Conservation (phyloP, 2,113 vertebrate species). For the Myrmecophaga tridactyla region DNA sequence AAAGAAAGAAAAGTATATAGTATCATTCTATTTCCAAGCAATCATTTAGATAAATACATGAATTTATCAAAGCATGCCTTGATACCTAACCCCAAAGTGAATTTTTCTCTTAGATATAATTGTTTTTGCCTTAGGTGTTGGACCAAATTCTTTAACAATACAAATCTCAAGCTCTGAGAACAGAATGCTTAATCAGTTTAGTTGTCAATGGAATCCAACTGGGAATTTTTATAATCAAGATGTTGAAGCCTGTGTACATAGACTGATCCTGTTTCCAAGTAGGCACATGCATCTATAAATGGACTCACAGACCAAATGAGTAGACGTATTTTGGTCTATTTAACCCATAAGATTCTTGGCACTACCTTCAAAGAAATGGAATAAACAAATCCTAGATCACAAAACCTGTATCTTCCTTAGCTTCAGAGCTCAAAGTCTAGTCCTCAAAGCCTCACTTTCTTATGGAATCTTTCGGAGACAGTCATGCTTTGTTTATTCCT, state of each 20-base stretch:
- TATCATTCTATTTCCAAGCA: neutral
- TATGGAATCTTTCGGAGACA: neutral
- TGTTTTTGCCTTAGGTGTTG: neutral
- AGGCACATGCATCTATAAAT: slow-evolving; percentile 6
- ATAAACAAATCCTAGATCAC: slow-evolving; percentile 59
- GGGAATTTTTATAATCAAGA: neutral
- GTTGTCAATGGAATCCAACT: neutral
- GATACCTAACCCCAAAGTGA: neutral
- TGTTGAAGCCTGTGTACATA: neutral
- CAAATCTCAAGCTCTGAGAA: neutral
- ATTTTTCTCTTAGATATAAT: neutral
- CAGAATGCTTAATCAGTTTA: neutral
- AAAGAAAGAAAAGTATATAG: neutral
- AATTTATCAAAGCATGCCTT: neutral
- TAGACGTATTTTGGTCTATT: slow-evolving; percentile 25
- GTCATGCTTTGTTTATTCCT: slow-evolving; percentile 19
- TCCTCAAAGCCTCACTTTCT: slow-evolving; percentile 42
- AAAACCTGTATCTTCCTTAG: slow-evolving; percentile 44
- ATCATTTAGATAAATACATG: neutral
- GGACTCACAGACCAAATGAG: neutral
- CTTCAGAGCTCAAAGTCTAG: slow-evolving; percentile 42
- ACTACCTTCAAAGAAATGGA: slow-evolving; percentile 65
- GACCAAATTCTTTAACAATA: neutral
- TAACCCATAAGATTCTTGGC: slow-evolving; percentile 59
- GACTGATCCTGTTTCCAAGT: neutral